Evolutionary conservation across 2,113 vertebrate genomes (phyloP), one percentile per base, ranked within the genome.

Genomic region (Corydoras sp.): DNA sequence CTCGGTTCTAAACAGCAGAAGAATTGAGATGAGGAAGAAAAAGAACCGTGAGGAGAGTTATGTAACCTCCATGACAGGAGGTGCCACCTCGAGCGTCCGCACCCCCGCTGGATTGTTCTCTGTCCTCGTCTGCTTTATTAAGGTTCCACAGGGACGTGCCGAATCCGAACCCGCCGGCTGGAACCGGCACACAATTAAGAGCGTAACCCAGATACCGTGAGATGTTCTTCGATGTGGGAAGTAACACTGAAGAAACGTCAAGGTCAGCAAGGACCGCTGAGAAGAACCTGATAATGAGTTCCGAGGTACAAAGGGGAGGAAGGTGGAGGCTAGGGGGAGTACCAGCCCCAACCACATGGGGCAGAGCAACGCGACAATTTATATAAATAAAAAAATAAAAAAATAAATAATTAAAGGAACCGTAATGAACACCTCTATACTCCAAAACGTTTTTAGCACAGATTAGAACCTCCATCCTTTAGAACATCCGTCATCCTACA

Each of bases 1-100:
- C 94, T 81, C 95, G 91, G 88, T 97, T 97, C 87, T 95, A 94
- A 30, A 94, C 94, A 80, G 94, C 93, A 29, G 94, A 7, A n/a
- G 54, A 97, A 68, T n/a, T 81, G 86, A 69, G 79, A 53, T 84
- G 56, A 83, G 79, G 84, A 70, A 77, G 76, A 82, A 58, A 72
- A n/a, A n/a, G n/a, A 77, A 80, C 73, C 84, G 81, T 75, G 76
- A 81, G 74, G 75, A 79, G 50, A 62, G 56, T 61, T 65, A 68
- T 60, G 69, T 74, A 66, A 68, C 51, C 48, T 35, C 7, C 14
- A 32, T 14, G 51, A 68, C 29, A 3, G 30, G 62, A 64, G 61
- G 49, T 65, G 53, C 69, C 58, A 71, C 71, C 50, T 3, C 3
- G 29, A 35, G 30, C 69, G 69, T 77, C 79, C 69, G 79, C 66